phyloP scores from a whole-genome alignment of 2,797 vertebrate genomes.

The Uromys caudimaculatus region DNA sequence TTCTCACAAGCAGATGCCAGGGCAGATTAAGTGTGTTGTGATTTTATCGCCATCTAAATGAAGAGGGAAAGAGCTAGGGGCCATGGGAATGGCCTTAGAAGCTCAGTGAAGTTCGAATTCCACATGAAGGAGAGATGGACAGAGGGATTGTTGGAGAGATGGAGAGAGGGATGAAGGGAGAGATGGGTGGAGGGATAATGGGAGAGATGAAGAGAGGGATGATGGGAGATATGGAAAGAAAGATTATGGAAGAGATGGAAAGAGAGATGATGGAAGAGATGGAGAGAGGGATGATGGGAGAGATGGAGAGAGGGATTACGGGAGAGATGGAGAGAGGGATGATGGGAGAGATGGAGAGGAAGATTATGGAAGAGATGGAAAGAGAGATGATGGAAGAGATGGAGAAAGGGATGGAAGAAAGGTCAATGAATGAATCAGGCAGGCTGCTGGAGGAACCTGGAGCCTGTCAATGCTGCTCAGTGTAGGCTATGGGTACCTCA shows the following conservation, averaged over 20 bases:
- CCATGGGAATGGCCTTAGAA: rapidly evolving
- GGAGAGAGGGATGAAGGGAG: background rate
- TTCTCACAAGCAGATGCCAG: background rate
- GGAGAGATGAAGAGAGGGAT: rapidly evolving
- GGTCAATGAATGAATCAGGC: background rate
- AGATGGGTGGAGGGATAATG: background rate
- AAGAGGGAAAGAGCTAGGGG: too few relatives aligned
- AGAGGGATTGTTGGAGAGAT: background rate
- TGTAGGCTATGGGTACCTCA: background rate
- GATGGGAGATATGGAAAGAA: background rate
- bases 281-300: background rate
- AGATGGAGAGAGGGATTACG: background rate
- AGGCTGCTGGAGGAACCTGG: background rate
- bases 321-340: too few relatives aligned
- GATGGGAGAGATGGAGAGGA: background rate
- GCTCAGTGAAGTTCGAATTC: background rate
- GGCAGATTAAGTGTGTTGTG: rapidly evolving
- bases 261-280: background rate
- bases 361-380: background rate
- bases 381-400: too few relatives aligned
- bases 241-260: background rate
- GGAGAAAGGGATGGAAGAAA: background rate
- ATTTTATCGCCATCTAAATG: too few relatives aligned
- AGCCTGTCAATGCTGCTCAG: background rate
- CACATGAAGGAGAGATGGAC: background rate